Evolutionary conservation across 2,113 vertebrate genomes (phyloP).

Genomic region (Silurus asotus): DNA sequence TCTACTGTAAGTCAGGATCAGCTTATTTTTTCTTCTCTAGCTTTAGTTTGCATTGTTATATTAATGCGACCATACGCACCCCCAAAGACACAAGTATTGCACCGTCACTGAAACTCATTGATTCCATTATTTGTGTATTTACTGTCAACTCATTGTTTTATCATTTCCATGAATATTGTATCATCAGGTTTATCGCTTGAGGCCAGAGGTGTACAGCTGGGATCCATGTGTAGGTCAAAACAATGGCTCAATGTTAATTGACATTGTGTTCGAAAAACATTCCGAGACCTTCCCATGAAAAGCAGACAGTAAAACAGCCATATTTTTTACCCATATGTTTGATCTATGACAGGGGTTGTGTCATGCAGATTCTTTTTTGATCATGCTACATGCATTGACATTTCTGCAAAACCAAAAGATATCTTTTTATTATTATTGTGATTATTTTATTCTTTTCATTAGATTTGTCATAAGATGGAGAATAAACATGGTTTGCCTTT

Average conservation of each 20-base stretch:
- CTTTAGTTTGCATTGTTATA: not conserved
- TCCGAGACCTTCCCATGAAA: not conserved
- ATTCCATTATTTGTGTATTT: not conserved
- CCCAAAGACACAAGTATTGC: conserved; percentile 10
- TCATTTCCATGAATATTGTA: not conserved
- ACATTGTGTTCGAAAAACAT: not conserved
- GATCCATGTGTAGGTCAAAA: not conserved
- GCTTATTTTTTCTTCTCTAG: not conserved
- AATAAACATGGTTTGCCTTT: conserved; percentile 53
- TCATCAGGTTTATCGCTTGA: not conserved
- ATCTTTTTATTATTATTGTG: not conserved
- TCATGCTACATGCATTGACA: not conserved
- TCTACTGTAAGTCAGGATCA: not conserved
- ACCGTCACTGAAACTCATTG: not conserved
- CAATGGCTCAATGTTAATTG: not conserved
- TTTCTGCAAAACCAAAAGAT: conserved; percentile 28
- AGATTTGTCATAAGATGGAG: conserved; percentile 32
- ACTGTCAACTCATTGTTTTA: not conserved
- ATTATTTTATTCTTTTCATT: conserved; percentile 7
- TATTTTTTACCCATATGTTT: not conserved
- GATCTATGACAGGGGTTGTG: not conserved
- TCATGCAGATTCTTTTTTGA: not conserved
- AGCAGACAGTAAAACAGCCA: not conserved
- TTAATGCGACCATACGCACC: not conserved
- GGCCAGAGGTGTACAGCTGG: not conserved